These are phyloP conservation scores for Drosophila sulfurigaster DNA, from an alignment of 1,140 invertebrate species.

Conservation along the genomic window DNA sequence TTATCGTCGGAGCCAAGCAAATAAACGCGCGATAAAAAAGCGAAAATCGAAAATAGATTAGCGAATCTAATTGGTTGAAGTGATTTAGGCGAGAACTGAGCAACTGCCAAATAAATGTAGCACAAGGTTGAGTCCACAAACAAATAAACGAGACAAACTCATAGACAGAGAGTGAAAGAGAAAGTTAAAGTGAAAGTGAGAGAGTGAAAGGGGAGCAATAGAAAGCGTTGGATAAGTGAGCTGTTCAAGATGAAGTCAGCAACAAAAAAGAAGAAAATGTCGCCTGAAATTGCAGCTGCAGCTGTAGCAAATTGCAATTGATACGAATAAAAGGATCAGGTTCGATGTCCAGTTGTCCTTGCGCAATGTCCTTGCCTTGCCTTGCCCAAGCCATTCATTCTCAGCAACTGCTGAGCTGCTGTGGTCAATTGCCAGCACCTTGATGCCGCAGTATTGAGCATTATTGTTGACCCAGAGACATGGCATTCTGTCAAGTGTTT, in stretches of 20 bases:
- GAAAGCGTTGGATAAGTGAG: not conserved
- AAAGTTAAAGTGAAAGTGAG: not conserved
- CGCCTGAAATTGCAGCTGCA: slow-evolving; percentile 11
- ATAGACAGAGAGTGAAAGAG: not conserved
- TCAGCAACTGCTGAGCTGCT: not conserved
- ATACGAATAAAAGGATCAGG: slow-evolving; percentile 41
- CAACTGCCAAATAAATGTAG: slow-evolving; percentile 42
- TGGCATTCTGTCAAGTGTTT: slow-evolving; percentile 1
- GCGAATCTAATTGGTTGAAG: slow-evolving; percentile 67
- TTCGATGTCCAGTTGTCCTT: slow-evolving; percentile 5
- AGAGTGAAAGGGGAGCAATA: no score
- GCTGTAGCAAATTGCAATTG: slow-evolving; percentile 34
- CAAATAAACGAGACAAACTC: not conserved
- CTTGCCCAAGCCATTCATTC: no score
- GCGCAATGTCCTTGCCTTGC: slow-evolving; percentile 36
- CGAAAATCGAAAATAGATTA: slow-evolving; percentile 60
- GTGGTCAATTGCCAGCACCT: slow-evolving; percentile 25
- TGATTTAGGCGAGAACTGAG: slow-evolving; percentile 55
- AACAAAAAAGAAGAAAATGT: slow-evolving; percentile 2
- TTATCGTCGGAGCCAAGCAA: slow-evolving; percentile 57
- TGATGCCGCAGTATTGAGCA: slow-evolving; percentile 2
- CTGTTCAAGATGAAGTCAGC: slow-evolving; percentile 14
- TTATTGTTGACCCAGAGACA: slow-evolving; percentile 35
- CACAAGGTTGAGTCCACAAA: slow-evolving; percentile 25
- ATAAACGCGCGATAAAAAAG: slow-evolving; percentile 52